Evolutionary conservation across 2,797 vertebrate species (phyloP).

Genomic region (Poliocrania exsul): DNA sequence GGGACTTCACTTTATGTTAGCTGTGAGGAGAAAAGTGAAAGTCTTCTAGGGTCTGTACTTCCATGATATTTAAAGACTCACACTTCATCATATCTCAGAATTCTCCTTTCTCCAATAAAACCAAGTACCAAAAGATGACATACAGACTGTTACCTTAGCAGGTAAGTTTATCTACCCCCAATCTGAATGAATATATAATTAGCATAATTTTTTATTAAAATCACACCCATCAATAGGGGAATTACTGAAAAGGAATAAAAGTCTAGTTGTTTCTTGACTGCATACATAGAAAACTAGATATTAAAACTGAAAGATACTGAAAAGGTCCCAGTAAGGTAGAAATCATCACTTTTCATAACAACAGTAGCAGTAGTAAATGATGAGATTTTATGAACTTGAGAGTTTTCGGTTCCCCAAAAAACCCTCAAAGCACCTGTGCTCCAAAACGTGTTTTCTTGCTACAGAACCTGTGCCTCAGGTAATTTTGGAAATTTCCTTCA

Average conservation of each 20-base stretch:
- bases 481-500: not conserved
- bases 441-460: not conserved
- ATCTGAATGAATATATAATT: not conserved
- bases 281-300: not conserved
- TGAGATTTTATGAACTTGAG: not conserved
- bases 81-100: not conserved
- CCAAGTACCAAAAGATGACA: not conserved
- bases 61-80: not conserved
- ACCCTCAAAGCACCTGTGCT: not conserved
- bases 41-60: not conserved
- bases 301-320: not conserved
- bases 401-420: not conserved
- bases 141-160: not conserved
- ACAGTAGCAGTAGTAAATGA: not conserved
- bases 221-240: not conserved
- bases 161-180: accelerated
- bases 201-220: not conserved
- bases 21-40: not conserved
- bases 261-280: not conserved
- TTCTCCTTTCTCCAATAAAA: not conserved
- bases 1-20: not conserved
- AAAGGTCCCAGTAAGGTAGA: not conserved
- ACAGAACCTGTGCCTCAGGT: not conserved
- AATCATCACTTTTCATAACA: not conserved
- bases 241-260: not conserved